Evolutionary conservation across 2,888 invertebrate genomes (phyloP).

Genomic region (Aradus depressus): DNA sequence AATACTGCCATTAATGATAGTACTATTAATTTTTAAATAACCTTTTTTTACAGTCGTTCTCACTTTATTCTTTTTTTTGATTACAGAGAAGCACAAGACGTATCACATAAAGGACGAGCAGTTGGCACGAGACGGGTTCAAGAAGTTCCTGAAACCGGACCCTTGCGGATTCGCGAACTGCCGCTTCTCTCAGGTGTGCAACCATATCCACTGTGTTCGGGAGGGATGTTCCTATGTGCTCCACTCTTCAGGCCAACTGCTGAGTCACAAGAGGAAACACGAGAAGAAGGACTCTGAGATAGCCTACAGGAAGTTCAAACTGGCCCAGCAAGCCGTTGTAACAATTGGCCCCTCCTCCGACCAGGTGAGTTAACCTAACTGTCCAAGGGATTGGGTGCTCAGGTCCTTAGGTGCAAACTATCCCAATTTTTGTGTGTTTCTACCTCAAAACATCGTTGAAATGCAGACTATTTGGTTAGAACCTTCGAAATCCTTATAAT

Average conservation of each 20-base stretch:
- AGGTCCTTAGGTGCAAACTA: not conserved
- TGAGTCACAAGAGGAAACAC: constrained; percentile 95
- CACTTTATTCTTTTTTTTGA: no score
- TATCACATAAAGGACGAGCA: constrained; percentile 97
- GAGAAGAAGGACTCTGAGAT: constrained; percentile 87
- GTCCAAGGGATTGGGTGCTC: no score
- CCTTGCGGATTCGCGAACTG: constrained; percentile 84
- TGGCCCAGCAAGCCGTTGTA: constrained; percentile 39
- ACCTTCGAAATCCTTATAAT: no score
- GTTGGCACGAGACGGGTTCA: constrained; percentile 88
- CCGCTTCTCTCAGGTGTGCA: constrained; percentile 86
- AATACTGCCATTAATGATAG: no score
- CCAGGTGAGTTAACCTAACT: constrained; percentile 32
- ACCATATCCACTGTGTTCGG: constrained; percentile 96
- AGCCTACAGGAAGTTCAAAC: constrained; percentile 66
- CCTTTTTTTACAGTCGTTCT: no score
- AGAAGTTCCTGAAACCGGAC: constrained; percentile 97
- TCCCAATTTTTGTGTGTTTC: not conserved
- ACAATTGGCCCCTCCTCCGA: constrained; percentile 30
- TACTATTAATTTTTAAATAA: no score
- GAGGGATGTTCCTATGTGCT: constrained; percentile 91
- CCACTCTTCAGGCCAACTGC: constrained; percentile 91
- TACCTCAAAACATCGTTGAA: not conserved
- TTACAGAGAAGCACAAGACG: constrained; percentile 92
- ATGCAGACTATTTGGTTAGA: no score